Percentiles rank a stretch among this genome's conserved stretches.
Conservation (phyloP, 2,113 vertebrate species). For the Condylura cristata region DNA sequence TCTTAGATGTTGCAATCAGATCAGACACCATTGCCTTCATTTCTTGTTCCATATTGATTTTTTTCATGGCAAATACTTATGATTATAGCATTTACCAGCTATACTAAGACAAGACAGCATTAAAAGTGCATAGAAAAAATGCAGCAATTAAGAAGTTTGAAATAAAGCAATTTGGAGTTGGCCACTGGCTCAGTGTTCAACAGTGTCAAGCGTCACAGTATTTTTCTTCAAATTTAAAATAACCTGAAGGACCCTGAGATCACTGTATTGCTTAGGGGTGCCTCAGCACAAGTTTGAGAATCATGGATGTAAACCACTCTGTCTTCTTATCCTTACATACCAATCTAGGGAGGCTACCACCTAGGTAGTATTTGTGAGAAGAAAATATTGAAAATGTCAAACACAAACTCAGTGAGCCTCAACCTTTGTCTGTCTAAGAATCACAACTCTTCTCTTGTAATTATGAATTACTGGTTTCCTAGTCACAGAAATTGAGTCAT, state of each 20-base stretch:
- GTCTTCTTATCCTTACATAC: neutral
- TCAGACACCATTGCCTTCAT: neutral
- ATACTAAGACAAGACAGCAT: neutral
- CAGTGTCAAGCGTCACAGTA: neutral
- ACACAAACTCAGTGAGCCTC: neutral
- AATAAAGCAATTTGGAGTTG: neutral
- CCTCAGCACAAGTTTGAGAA: neutral
- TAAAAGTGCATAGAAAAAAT: neutral
- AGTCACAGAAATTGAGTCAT: neutral
- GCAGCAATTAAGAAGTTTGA: neutral
- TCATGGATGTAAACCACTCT: neutral
- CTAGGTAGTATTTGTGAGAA: neutral
- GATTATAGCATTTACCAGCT: neutral
- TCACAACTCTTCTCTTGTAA: neutral
- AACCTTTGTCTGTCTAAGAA: neutral
- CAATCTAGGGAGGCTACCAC: neutral
- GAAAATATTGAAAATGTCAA: neutral
- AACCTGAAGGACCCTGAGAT: neutral
- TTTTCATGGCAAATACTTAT: neutral
- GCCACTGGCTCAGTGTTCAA: neutral
- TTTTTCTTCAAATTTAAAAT: neutral
- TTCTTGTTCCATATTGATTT: neutral
- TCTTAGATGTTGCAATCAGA: neutral
- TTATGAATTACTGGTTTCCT: neutral
- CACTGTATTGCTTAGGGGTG: neutral